Base-by-base conservation (phyloP, 2,113 vertebrate species). In the Tragelaphus imberbis region DNA sequence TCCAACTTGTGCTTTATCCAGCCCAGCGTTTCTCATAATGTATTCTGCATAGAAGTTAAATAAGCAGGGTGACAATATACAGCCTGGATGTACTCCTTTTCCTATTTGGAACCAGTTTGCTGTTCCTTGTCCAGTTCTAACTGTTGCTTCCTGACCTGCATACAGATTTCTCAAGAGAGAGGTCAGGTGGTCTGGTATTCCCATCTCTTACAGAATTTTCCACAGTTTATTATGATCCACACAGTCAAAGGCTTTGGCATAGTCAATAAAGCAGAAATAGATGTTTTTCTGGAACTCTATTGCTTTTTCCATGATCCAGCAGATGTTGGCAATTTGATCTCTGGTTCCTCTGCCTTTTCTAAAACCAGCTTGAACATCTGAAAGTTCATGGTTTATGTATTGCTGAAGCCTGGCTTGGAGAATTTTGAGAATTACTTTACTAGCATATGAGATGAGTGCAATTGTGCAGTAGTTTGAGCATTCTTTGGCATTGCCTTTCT, bases 331-430 rank as follows among this genome's bases (percentile, higher is more conserved):
- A n/a, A 65, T 65, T 65, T n/a, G 33, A 65, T 65, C 63, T 65
- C 30, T 65, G 63, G 30, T 17, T n/a, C 63, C 63, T 65, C 63
- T 65, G 30, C 30, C 7, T 65, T 65, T 65, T 4, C 33, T n/a
- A 65, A 65, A 65, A 65, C 2, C 30, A 65, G 63, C 16, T n/a
- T n/a, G 33, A 65, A 65, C 63, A n/a, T 65, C 63, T n/a, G 33
- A 1, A n/a, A n/a, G 7, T 65, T 65, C 33, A 65, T 1, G 0
- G 63, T 65, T 65, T 30, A n/a, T 0, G 3, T 65, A 65, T n/a
- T 65, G 33, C 0, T 65, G 33, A 65, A 65, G 63, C 33, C 63
- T n/a, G 63, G 63, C 33, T 65, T n/a, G 33, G 63, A 65, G 63
- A 65, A 65, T 65, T n/a, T 65, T 65, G 63, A 65, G 63, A 33